Base-by-base conservation (phyloP, 2,113 vertebrate species). In the Heterotis niloticus region DNA sequence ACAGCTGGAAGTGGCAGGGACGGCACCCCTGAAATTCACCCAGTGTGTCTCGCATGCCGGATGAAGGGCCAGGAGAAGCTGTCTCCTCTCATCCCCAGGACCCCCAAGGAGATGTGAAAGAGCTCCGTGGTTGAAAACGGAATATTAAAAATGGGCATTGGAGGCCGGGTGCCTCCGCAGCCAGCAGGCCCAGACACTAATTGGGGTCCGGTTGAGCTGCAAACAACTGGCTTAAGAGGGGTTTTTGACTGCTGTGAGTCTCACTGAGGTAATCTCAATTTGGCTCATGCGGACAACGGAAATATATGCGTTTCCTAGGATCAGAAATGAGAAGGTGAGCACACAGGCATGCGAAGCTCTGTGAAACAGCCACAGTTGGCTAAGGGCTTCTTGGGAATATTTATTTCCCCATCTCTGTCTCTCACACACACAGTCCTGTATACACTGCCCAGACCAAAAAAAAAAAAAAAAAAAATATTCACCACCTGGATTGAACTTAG, bases 251-350 rank as follows among this genome's bases (percentile, higher is more conserved):
- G 52, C 69, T 51, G 23, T 17, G 54, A 24, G 69, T 54, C 51
- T 23, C 69, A 72, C 23, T 23, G 34, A 51, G 34, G 20, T 72
- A 11, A 72, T 52, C 51, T 72, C 51, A 12, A 14, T 72, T 72
- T 51, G 54, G 69, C n/a, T 52, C 69, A 72, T 72, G 69, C 69
- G 51, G 69, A 72, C 69, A 72, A n/a, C 52, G 34, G 20, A 72
- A 51, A 72, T 12, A 51, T 11, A 72, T 72, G 44, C 20, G 11
- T 51, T 52, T 4, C 54, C 51, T 71, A 72, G 69, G 18, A 72
- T 10, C 14, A n/a, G 69, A 12, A 51, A 23, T 51, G 44, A 71
- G 69, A 54, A 54, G 20, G 54, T 54, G 12, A 72, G 44, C 69
- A 70, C 34, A 28, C 34, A 72, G 51, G 54, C 54, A 51, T 23